phyloP scores from a whole-genome alignment of 53 echinoderm and acorn worm species.

The Astropecten irregularis region DNA sequence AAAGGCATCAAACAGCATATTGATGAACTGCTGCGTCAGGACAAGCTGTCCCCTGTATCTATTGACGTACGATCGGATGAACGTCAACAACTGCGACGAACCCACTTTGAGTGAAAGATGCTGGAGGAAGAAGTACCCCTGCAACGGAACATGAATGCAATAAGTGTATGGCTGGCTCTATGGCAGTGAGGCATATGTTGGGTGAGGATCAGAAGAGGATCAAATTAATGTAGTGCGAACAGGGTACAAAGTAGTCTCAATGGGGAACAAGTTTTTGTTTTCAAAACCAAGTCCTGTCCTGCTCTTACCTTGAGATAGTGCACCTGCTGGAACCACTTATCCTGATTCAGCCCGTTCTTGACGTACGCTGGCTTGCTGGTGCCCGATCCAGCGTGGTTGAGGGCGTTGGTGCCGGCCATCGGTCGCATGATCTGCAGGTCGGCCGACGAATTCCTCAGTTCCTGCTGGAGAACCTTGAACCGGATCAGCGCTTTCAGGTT shows the following conservation, averaged over 20 bases:
- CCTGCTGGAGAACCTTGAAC: conserved; percentile 75
- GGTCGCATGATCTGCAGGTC: conserved; percentile 93
- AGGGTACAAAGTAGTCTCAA: neutral
- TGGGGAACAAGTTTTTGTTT: too few relatives aligned
- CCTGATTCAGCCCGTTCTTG: conserved; percentile 89
- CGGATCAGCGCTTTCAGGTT: conserved; percentile 79
- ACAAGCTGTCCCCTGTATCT: conserved; percentile 76
- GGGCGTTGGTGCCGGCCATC: conserved; percentile 32
- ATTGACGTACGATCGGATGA: conserved; percentile 73
- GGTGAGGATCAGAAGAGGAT: neutral
- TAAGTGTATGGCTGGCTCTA: too few relatives aligned
- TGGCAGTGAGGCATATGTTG: too few relatives aligned
- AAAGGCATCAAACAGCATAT: conserved; percentile 77
- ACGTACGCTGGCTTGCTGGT: conserved; percentile 67
- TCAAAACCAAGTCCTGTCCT: too few relatives aligned
- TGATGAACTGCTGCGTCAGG: conserved; percentile 78
- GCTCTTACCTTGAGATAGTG: conserved; percentile 87
- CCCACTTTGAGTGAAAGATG: conserved; percentile 76
- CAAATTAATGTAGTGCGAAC: neutral
- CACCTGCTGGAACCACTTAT: conserved; percentile 94
- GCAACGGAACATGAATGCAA: too few relatives aligned
- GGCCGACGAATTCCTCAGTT: conserved; percentile 77
- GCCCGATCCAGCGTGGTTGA: conserved; percentile 24
- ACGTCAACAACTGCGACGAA: conserved; percentile 55
- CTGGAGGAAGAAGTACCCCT: conserved; percentile 93